phyloP scores from a whole-genome alignment of 2,113 vertebrate genomes.

The Oncorhynchus mykiss region DNA sequence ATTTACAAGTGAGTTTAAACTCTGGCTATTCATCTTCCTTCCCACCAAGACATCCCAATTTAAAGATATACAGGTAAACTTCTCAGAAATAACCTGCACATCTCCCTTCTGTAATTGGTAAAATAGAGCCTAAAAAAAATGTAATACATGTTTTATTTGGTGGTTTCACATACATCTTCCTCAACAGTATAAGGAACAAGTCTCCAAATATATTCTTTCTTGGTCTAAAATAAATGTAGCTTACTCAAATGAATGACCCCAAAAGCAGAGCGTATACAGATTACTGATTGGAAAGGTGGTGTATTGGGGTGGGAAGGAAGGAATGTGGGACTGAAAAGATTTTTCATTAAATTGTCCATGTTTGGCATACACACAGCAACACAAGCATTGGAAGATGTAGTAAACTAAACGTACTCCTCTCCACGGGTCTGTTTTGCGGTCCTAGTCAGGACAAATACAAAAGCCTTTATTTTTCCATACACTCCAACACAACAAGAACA shows the following conservation, averaged over 20 bases:
- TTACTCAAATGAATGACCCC: constrained; percentile 59
- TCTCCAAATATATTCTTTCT: constrained; percentile 63
- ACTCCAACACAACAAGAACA: constrained; percentile 58
- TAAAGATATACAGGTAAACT: constrained; percentile 57
- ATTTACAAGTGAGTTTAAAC: constrained; percentile 73
- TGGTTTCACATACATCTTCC: constrained; percentile 66
- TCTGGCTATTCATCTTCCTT: constrained; percentile 56
- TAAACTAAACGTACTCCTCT: constrained; percentile 71
- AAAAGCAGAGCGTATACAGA: constrained; percentile 49
- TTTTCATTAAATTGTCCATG: constrained; percentile 46
- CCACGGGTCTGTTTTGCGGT: constrained; percentile 59
- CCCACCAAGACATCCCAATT: constrained; percentile 45
- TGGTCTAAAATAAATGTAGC: constrained; percentile 47
- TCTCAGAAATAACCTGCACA: constrained; percentile 57
- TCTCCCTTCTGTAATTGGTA: constrained; percentile 45
- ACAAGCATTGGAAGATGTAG: constrained; percentile 54
- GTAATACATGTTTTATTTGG: constrained; percentile 60
- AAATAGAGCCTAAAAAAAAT: constrained; percentile 63
- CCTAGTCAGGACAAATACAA: constrained; percentile 69
- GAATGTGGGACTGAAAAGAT: constrained; percentile 23
- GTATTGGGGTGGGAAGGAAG: not conserved
- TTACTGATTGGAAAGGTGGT: constrained; percentile 38
- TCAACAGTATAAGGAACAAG: constrained; percentile 55
- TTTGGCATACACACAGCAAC: constrained; percentile 73
- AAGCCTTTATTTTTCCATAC: constrained; percentile 53